Base-by-base conservation (phyloP, 2,888 invertebrate species). In the Plusia festucae region DNA sequence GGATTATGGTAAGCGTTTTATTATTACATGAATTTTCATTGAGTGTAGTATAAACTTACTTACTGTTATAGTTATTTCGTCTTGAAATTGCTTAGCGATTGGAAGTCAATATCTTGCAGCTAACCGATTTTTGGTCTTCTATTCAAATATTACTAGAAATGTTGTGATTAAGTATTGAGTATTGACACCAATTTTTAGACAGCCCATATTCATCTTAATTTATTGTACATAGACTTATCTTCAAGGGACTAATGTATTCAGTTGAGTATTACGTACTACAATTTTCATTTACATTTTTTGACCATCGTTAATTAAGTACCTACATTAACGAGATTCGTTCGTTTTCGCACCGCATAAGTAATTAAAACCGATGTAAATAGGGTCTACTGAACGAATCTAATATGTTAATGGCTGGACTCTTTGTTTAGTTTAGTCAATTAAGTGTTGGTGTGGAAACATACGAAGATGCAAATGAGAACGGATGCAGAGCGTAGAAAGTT, bases 371-470 rank as follows among this genome's bases (percentile, higher is more conserved):
- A 53, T 64, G 67, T 73, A 62, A 76, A 76, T 77, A 73, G 49
- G 70, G 65, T 76, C 82, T 69, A 65, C 78, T 70, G 70, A 82
- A 81, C 76, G 80, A 79, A 81, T 84, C 78, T 84, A 86, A 84
- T 86, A 87, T 86, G 86, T 83, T 86, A 87, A 87, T 88, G 76
- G 80, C 70, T 64, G 65, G 56, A 68, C 74, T 73, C 76, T 84
- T 84, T 84, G 79, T 84, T 84, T 84, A 81, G 79, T 84, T 84
- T 84, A 81, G 76, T 70, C 73, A 79, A 81, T 88, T 86, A 83
- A 82, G 84, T 81, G 65, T 78, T 66, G 30, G 64, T 62, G 34
- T 55, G 64, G 1, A 78, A 81, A 81, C 76, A 78, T 69, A 78
- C 68, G 58, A 66, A 15, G 13, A 15, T 52, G 22, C 22, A 18